phyloP scores from a whole-genome alignment of 2,888 invertebrate species.

The Drosophila sordidula region DNA sequence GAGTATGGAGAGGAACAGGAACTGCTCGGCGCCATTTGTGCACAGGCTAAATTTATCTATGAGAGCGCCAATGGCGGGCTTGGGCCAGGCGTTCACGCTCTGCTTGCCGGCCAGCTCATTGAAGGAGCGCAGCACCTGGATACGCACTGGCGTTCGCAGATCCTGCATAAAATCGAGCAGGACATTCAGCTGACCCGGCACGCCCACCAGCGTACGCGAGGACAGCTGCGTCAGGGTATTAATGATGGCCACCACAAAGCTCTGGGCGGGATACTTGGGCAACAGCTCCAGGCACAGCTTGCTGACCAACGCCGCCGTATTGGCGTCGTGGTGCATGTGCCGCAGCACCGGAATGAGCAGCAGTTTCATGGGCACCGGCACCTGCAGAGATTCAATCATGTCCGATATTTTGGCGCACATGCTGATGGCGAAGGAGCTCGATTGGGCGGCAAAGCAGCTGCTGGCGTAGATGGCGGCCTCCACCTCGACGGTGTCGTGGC shows the following conservation, averaged over 20 bases:
- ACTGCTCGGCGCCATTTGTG: conserved; percentile 83
- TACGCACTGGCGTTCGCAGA: conserved; percentile 89
- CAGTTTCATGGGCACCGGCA: conserved; percentile 95
- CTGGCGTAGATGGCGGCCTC: conserved; percentile 98
- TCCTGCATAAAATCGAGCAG: conserved; percentile 90
- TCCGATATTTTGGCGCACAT: conserved; percentile 98
- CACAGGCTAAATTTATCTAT: conserved; percentile 82
- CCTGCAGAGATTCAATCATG: conserved; percentile 97
- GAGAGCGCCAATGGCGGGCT: conserved; percentile 85
- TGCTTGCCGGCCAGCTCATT: conserved; percentile 88
- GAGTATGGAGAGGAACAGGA: conserved; percentile 83
- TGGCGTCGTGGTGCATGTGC: conserved; percentile 95
- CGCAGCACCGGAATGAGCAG: conserved; percentile 95
- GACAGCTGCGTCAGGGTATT: conserved; percentile 95
- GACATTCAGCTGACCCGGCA: conserved; percentile 92
- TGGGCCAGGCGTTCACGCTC: conserved; percentile 92
- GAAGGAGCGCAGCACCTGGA: conserved; percentile 89
- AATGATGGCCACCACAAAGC: conserved; percentile 92
- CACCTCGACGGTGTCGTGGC: conserved; percentile 97
- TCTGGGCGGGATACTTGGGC: conserved; percentile 91
- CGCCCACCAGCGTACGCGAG: conserved; percentile 94
- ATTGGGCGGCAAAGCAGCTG: conserved; percentile 96
- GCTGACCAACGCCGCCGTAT: conserved; percentile 88
- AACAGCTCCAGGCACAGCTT: conserved; percentile 90
- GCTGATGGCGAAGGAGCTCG: conserved; percentile 97